Evolutionary conservation across 2,113 vertebrate species (phyloP).

Genomic region (Cyphotilapia sp.): DNA sequence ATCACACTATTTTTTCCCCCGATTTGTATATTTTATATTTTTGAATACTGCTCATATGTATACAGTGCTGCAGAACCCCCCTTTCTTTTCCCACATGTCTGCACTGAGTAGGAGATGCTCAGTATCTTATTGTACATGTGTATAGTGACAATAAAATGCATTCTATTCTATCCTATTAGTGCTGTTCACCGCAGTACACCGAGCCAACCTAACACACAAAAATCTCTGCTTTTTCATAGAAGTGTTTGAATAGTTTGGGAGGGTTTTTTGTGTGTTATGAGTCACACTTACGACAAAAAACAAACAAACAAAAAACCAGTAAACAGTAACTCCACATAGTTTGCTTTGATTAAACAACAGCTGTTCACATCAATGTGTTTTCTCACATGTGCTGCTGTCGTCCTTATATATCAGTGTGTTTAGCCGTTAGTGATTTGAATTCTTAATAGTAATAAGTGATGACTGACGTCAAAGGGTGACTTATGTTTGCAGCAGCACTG

Average conservation of each 20-base stretch:
- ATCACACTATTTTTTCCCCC: fast-evolving
- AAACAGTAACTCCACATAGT: not conserved
- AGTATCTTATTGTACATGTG: not conserved
- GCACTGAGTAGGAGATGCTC: not conserved
- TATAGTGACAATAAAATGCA: not conserved
- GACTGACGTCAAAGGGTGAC: not conserved
- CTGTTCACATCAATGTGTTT: not conserved
- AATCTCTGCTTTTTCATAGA: not conserved
- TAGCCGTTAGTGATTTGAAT: not conserved
- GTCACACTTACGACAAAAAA: not conserved
- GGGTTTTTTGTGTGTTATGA: fast-evolving
- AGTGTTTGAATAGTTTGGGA: not conserved
- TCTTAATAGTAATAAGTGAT: not conserved
- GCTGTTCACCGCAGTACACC: not conserved
- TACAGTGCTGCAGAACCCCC: not conserved
- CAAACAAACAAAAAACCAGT: not conserved
- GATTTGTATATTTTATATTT: fast-evolving
- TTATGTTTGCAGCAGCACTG: not conserved
- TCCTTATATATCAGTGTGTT: not conserved
- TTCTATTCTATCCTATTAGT: not conserved
- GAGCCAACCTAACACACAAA: not conserved
- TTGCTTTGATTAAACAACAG: not conserved
- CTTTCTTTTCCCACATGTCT: not conserved
- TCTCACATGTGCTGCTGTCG: not conserved
- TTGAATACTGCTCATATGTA: not conserved